Percentiles rank a stretch among this genome's conserved stretches.
phyloP scores from a whole-genome alignment of 2,888 invertebrate genomes.

The Scaeva pyrastri region DNA sequence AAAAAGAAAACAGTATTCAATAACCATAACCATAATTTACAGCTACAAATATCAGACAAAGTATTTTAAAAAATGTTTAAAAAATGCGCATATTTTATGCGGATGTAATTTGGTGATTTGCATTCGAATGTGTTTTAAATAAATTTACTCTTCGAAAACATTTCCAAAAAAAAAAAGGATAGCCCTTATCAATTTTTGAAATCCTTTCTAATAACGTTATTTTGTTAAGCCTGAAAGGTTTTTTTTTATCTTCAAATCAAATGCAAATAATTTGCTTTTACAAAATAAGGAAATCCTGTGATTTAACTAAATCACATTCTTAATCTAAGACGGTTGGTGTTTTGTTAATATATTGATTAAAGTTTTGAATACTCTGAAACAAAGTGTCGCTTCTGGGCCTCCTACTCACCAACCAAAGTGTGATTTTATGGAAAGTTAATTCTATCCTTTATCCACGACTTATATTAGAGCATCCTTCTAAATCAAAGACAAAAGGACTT shows the following conservation, averaged over 20 bases:
- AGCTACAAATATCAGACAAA: not conserved
- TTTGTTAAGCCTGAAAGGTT: constrained; percentile 31
- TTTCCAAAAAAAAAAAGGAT: not conserved
- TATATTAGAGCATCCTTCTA: not conserved
- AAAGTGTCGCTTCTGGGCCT: not conserved
- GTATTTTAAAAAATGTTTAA: not conserved
- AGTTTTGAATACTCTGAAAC: not conserved
- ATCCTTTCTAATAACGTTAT: constrained; percentile 41
- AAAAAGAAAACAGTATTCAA: not conserved
- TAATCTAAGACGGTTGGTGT: constrained; percentile 2
- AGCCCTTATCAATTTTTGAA: constrained; percentile 30
- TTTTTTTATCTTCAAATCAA: constrained; percentile 1
- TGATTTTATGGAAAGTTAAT: constrained; percentile 14
- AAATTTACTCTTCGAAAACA: constrained; percentile 9
- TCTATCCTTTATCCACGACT: not conserved
- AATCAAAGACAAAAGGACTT: not conserved
- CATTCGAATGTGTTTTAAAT: constrained; percentile 19
- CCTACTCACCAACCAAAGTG: not conserved
- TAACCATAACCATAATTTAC: constrained; percentile 10
- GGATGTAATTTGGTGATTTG: not conserved
- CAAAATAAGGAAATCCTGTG: constrained; percentile 12
- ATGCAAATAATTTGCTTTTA: constrained; percentile 19
- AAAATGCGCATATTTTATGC: constrained; percentile 31
- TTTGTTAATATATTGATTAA: not conserved
- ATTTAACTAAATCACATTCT: constrained; percentile 20